phyloP scores from a whole-genome alignment of 2,888 invertebrate genomes.

The Drosophila nr. perissopoda region DNA sequence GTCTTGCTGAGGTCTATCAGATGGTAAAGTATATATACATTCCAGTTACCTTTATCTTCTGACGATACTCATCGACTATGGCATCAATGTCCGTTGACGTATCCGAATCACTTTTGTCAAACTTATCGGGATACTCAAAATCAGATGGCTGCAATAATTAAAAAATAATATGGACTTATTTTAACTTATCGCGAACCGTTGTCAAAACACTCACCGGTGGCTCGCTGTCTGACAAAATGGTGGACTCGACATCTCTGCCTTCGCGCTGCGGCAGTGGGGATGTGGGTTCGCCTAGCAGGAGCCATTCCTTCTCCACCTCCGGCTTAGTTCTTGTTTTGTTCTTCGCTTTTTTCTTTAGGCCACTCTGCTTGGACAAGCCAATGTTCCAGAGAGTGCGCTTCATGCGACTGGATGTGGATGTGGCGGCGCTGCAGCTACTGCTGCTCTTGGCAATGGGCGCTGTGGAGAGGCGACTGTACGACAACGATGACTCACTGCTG shows the following conservation, averaged over 20 bases:
- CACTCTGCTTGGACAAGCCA: constrained; percentile 77
- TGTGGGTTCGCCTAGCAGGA: constrained; percentile 84
- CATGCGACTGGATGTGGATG: constrained; percentile 66
- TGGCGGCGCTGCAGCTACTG: constrained; percentile 66
- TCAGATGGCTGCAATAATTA: constrained; percentile 76
- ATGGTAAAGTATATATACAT: accelerated
- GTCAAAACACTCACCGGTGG: constrained; percentile 73
- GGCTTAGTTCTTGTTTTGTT: constrained; percentile 77
- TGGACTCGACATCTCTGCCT: constrained; percentile 83
- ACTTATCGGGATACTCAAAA: constrained; percentile 83
- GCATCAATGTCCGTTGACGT: constrained; percentile 92
- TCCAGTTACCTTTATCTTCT: constrained; percentile 87
- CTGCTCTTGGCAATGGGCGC: constrained; percentile 77
- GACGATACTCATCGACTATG: constrained; percentile 91
- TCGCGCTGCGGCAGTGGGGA: constrained; percentile 83
- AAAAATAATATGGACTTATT: not conserved
- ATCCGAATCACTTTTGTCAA: constrained; percentile 88
- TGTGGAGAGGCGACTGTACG: constrained; percentile 84
- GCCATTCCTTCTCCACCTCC: constrained; percentile 85
- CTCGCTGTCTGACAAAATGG: constrained; percentile 83
- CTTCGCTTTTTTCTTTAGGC: constrained; percentile 78
- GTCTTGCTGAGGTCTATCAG: accelerated
- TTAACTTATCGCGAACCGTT: not conserved
- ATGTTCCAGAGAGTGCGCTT: constrained; percentile 83
- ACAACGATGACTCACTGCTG: constrained; percentile 82